Evolutionary conservation across 1,140 invertebrate genomes (phyloP).

Genomic region (Pristionchus pacificus): DNA sequence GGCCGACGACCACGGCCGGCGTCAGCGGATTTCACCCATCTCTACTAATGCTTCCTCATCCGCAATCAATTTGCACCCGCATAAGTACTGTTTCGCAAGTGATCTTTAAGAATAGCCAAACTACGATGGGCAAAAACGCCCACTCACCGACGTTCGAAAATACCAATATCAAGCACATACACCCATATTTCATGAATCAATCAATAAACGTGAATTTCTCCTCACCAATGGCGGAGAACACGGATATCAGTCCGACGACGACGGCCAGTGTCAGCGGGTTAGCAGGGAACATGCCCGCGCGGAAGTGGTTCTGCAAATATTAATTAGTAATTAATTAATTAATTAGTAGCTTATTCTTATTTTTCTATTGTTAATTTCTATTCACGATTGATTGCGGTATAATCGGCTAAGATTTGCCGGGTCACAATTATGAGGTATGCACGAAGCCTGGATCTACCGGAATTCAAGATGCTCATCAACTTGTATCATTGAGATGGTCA

Average conservation of each 20-base stretch:
- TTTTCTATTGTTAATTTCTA: not conserved
- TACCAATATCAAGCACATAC: not conserved
- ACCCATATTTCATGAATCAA: not conserved
- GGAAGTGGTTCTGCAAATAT: constrained; percentile 79
- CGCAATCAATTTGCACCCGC: too few relatives aligned
- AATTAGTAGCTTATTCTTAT: too few relatives aligned
- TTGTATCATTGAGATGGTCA: not conserved
- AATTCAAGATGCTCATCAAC: constrained; percentile 7
- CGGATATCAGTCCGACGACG: constrained; percentile 72
- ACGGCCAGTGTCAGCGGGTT: constrained; percentile 80
- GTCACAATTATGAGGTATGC: too few relatives aligned
- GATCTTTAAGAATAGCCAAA: not conserved
- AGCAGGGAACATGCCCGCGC: constrained; percentile 89
- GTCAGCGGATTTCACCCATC: constrained; percentile 83
- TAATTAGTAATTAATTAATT: not conserved
- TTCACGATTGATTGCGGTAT: not conserved
- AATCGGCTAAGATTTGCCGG: too few relatives aligned
- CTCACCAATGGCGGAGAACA: constrained; percentile 69
- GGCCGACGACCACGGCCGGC: constrained; percentile 72
- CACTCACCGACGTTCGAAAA: not conserved
- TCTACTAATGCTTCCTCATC: too few relatives aligned
- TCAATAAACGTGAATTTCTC: not conserved
- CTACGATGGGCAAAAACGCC: not conserved
- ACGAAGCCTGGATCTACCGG: constrained; percentile 1
- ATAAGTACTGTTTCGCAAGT: too few relatives aligned